phyloP scores from a whole-genome alignment of 2,113 vertebrate species.

The Cyanocitta stelleri region DNA sequence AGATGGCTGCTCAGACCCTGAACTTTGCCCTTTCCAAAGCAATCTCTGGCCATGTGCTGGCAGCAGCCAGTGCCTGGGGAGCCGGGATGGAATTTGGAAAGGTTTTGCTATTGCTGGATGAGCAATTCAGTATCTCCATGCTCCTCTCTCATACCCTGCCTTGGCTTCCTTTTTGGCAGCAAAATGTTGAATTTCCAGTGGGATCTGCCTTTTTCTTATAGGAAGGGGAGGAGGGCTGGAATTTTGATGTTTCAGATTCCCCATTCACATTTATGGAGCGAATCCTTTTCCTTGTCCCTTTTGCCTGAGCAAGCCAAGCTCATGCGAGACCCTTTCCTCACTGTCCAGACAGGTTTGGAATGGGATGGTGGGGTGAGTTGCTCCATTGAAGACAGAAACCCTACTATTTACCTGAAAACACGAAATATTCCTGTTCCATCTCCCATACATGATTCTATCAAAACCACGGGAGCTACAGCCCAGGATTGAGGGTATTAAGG shows the following conservation, averaged over 20 bases:
- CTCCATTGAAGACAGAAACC: not conserved
- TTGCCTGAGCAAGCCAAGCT: not conserved
- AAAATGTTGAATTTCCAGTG: not conserved
- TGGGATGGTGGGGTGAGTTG: not conserved
- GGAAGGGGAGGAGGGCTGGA: not conserved
- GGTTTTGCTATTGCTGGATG: not conserved
- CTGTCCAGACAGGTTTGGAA: not conserved
- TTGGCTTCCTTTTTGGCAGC: not conserved
- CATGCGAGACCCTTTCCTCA: fast-evolving
- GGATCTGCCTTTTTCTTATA: not conserved
- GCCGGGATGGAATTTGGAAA: not conserved
- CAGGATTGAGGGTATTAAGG: not conserved
- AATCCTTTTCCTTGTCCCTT: not conserved
- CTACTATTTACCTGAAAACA: not conserved
- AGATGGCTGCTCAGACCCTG: not conserved
- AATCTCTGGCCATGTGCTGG: not conserved
- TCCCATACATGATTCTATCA: not conserved
- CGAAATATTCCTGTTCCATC: not conserved
- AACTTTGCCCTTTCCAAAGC: not conserved
- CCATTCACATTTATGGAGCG: fast-evolving
- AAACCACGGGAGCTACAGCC: not conserved
- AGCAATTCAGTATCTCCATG: not conserved
- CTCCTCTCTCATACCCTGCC: not conserved
- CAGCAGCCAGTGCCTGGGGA: not conserved
- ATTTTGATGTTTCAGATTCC: not conserved